Conservation (phyloP, 2,113 vertebrate species). For the Rhabdornis inornatus region DNA sequence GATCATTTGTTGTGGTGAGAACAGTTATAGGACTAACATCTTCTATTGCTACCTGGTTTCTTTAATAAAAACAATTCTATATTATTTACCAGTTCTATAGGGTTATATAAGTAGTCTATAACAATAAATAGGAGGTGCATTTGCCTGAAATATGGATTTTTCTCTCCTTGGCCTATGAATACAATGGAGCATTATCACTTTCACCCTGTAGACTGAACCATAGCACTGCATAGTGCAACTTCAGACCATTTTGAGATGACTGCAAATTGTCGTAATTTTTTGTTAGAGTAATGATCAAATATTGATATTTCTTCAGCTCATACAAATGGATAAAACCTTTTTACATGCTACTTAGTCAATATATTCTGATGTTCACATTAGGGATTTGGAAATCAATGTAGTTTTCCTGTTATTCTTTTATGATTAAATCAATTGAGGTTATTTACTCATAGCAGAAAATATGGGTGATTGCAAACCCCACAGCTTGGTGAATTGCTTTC, state of each 20-base stretch:
- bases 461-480: slow-evolving; percentile 73
- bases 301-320: slow-evolving; percentile 76
- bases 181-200: slow-evolving; percentile 49
- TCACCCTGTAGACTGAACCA: slow-evolving; percentile 55
- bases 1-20: not conserved
- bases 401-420: slow-evolving; percentile 85
- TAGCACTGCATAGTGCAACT: slow-evolving; percentile 57
- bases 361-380: slow-evolving; percentile 79
- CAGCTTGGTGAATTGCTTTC: slow-evolving; percentile 72
- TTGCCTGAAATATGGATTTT: slow-evolving; percentile 67
- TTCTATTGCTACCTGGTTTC: slow-evolving; percentile 4
- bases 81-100: slow-evolving; percentile 22
- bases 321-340: slow-evolving; percentile 75
- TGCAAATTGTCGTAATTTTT: slow-evolving; percentile 74
- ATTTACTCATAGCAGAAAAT: slow-evolving; percentile 84
- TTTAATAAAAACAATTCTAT: slow-evolving; percentile 43
- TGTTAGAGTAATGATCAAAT: slow-evolving; percentile 76
- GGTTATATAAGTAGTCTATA: slow-evolving; percentile 26
- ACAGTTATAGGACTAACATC: not conserved
- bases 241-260: slow-evolving; percentile 70
- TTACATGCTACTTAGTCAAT: slow-evolving; percentile 71
- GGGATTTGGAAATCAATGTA: slow-evolving; percentile 80
- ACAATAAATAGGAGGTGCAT: slow-evolving; percentile 52
- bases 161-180: slow-evolving; percentile 64
- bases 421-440: slow-evolving; percentile 84